These are phyloP conservation scores for Notiomystis cincta DNA, from an alignment of 2,113 vertebrate genomes.

Conservation along the genomic window DNA sequence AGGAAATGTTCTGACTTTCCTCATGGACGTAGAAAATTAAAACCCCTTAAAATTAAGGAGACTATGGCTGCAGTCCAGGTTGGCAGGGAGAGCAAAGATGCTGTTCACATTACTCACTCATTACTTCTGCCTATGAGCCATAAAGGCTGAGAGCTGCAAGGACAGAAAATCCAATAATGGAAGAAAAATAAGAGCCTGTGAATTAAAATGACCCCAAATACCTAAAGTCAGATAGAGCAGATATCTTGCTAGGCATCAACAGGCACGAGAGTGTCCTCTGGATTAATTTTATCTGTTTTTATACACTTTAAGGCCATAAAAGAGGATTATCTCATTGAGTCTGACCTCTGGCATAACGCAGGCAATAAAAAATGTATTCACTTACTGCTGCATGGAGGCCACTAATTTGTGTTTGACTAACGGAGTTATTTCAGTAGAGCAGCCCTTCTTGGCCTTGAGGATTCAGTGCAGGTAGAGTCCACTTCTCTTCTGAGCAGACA, in stretches of 20 bases:
- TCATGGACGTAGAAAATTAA: neutral
- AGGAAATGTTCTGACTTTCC: neutral
- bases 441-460: neutral
- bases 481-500: neutral
- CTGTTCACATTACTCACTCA: neutral
- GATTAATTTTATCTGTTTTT: conserved; percentile 37
- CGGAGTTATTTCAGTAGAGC: neutral
- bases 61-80: neutral
- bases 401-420: conserved; percentile 24
- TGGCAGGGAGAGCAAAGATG: neutral
- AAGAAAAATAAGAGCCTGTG: neutral
- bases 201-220: conserved; percentile 23
- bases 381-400: neutral
- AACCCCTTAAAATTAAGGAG: neutral
- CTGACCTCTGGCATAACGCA: neutral
- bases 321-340: conserved; percentile 11
- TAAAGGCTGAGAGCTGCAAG: neutral
- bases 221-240: neutral
- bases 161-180: conserved; percentile 17
- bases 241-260: neutral
- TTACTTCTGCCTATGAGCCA: neutral
- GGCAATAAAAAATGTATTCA: conserved; percentile 23
- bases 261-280: neutral
- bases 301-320: conserved; percentile 16
- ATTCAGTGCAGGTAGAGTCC: neutral